phyloP scores from a whole-genome alignment of 2,888 invertebrate species.

The Micoletzkya japonica region DNA sequence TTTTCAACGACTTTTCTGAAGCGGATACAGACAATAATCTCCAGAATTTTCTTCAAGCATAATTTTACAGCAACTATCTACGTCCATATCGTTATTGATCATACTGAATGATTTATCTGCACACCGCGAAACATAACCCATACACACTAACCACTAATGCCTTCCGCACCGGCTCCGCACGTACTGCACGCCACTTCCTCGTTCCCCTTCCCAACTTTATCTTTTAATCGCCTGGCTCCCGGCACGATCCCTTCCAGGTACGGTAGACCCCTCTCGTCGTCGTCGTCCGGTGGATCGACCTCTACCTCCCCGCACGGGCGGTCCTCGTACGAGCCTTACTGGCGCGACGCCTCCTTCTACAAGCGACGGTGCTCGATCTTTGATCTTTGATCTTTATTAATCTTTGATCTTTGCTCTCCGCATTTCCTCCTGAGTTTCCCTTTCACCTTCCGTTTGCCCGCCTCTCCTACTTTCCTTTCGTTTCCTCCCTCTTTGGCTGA shows the following conservation, averaged over 20 bases:
- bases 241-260: background rate
- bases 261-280: constrained; percentile 17
- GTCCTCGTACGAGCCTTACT: constrained; percentile 53
- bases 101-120: too few relatives aligned
- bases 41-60: too few relatives aligned
- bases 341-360: constrained; percentile 60
- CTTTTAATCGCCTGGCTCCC: background rate
- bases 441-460: constrained; percentile 7
- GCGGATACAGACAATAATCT: too few relatives aligned
- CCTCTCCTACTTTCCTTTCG: background rate
- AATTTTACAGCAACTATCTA: too few relatives aligned
- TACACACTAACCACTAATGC: background rate
- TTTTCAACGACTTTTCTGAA: too few relatives aligned
- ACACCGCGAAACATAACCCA: too few relatives aligned
- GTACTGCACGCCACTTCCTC: background rate
- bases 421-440: constrained; percentile 1
- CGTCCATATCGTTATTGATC: too few relatives aligned
- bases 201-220: constrained; percentile 8
- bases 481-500: constrained; percentile 1
- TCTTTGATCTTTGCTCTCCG: background rate
- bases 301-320: constrained; percentile 17
- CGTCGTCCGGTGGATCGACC: constrained; percentile 28
- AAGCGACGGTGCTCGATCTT: constrained; percentile 54
- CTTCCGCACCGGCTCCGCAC: constrained; percentile 2
- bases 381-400: background rate